Percentiles rank a stretch among this genome's conserved stretches.
Evolutionary conservation across 2,888 invertebrate genomes (phyloP).

Genomic region (Agrenia bidenticulata): DNA sequence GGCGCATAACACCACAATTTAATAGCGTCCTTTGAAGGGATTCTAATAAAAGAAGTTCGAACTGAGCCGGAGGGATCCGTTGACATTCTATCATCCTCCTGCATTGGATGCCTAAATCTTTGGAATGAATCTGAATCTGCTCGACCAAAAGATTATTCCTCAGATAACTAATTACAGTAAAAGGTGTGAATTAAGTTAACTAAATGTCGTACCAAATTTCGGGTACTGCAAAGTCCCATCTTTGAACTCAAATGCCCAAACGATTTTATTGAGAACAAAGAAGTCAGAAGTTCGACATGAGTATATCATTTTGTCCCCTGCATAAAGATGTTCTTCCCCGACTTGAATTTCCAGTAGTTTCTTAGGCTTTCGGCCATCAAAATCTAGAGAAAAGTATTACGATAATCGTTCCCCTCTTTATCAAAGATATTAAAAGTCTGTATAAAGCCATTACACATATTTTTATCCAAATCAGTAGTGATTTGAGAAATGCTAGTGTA

Average conservation of each 20-base stretch:
- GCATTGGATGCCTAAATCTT: too few relatives aligned
- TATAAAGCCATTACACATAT: too few relatives aligned
- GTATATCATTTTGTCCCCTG: conserved; percentile 5
- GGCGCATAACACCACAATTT: conserved; percentile 5
- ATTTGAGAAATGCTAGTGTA: conserved; percentile 1
- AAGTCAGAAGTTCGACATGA: background rate
- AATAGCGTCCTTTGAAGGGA: background rate
- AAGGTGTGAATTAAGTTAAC: too few relatives aligned
- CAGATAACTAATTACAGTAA: too few relatives aligned
- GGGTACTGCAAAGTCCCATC: too few relatives aligned
- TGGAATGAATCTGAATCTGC: too few relatives aligned
- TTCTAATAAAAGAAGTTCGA: conserved; percentile 2
- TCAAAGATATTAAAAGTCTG: too few relatives aligned
- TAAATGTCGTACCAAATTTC: too few relatives aligned
- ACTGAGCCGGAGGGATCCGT: background rate
- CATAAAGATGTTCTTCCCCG: background rate
- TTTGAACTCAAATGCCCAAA: conserved; percentile 10
- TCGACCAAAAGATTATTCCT: too few relatives aligned
- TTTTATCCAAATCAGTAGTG: conserved; percentile 8
- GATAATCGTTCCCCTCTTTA: too few relatives aligned
- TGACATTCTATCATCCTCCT: background rate
- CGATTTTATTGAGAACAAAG: background rate
- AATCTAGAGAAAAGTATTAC: too few relatives aligned
- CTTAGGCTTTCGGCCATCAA: too few relatives aligned
- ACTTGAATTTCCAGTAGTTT: background rate